Evolutionary conservation across 2,113 vertebrate species (phyloP).

Genomic region (Psilopsiagon aymara): DNA sequence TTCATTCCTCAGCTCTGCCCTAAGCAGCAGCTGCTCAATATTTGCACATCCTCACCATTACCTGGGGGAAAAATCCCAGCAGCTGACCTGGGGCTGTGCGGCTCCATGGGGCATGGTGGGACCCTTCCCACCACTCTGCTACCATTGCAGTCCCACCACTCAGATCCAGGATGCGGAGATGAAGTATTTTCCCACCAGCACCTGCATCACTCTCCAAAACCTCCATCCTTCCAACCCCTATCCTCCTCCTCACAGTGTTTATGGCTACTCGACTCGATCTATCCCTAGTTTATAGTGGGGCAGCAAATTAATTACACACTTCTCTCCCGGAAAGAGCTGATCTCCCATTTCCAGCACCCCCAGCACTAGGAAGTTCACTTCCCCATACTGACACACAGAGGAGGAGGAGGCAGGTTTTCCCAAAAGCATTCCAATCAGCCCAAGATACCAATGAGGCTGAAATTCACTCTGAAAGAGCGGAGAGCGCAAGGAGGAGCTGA

Average conservation of each 20-base stretch:
- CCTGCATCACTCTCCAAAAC: neutral
- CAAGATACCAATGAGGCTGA: accelerated
- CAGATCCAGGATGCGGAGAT: accelerated
- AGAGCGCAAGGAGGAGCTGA: neutral
- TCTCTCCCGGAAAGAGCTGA: neutral
- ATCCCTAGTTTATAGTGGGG: no score
- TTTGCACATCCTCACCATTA: neutral
- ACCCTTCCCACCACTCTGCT: neutral
- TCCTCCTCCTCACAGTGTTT: neutral
- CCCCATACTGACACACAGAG: neutral
- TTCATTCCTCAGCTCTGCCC: neutral
- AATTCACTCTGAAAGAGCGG: neutral
- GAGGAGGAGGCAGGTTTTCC: neutral
- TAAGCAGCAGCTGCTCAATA: accelerated
- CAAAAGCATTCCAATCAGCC: neutral
- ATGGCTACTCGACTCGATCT: neutral
- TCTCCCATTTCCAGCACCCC: neutral
- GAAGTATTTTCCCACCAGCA: neutral
- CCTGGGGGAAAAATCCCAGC: neutral
- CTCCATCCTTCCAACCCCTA: no score
- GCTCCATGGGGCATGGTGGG: accelerated
- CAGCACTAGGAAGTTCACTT: neutral
- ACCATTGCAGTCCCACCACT: accelerated
- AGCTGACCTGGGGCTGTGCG: accelerated
- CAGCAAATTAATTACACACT: neutral